Conservation (phyloP, 1,140 invertebrate species). For the Thaumatotibia leucotreta region DNA sequence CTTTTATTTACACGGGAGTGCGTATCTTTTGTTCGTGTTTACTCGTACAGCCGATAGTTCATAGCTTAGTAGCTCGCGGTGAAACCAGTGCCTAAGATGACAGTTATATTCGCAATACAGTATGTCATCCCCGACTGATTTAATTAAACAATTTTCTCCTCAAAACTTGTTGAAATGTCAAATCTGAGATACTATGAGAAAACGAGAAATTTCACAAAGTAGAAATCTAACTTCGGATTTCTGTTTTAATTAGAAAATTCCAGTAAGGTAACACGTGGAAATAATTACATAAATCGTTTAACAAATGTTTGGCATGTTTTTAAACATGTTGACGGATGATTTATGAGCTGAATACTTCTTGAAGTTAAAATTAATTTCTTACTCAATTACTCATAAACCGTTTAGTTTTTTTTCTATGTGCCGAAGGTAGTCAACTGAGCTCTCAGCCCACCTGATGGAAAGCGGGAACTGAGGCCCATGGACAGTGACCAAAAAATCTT, state of each 20-base stretch:
- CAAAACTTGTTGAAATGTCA: background rate
- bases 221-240: background rate
- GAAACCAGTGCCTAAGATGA: background rate
- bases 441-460: no score
- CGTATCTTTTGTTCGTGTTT: no score
- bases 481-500: no score
- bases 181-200: background rate
- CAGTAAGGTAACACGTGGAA: background rate
- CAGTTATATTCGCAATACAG: background rate
- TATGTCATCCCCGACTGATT: background rate
- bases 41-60: no score
- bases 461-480: no score
- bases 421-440: no score
- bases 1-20: no score
- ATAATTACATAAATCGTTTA: background rate
- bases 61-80: no score
- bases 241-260: background rate
- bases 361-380: no score
- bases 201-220: background rate
- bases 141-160: conserved; percentile 7
- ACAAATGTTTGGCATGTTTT: background rate
- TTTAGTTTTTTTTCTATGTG: no score
- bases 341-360: background rate
- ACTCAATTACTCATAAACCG: no score
- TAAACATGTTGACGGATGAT: no score